These are phyloP conservation scores for Pachyuromys duprasi DNA, from an alignment of 2,797 vertebrate genomes.

Conservation along the genomic window DNA sequence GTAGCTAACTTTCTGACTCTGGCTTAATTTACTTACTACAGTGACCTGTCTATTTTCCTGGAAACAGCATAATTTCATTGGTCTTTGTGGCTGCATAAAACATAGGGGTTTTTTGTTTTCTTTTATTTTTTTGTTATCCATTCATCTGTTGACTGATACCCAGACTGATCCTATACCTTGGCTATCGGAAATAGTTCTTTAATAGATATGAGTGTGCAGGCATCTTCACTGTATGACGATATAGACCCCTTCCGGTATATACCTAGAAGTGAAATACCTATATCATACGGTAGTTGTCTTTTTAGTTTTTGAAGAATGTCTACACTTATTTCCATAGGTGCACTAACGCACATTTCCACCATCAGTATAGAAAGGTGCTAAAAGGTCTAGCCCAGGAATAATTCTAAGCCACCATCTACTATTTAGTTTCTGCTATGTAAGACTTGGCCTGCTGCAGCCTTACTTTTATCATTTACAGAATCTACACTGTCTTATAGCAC, in stretches of 20 bases:
- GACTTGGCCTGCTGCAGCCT: not conserved
- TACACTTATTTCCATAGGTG: not conserved
- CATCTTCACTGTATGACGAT: no score
- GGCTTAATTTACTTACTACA: not conserved
- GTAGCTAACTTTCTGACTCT: not conserved
- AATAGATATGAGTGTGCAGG: not conserved
- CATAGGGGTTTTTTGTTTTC: no score
- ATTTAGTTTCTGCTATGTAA: not conserved
- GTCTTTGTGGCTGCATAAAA: not conserved
- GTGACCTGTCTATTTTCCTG: not conserved
- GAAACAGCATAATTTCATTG: not conserved
- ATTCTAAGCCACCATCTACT: not conserved
- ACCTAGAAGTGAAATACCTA: no score
- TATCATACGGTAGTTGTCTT: no score
- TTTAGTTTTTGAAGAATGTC: not conserved
- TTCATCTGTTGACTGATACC: not conserved
- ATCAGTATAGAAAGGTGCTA: not conserved
- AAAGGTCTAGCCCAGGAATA: no score
- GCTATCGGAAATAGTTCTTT: not conserved
- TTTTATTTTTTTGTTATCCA: not conserved
- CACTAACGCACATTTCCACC: not conserved
- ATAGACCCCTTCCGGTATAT: not conserved
- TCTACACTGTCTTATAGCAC: not conserved
- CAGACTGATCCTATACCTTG: not conserved
- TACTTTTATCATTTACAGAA: conserved; percentile 43